These are phyloP conservation scores for Laothoe populi DNA, from an alignment of 2,888 invertebrate genomes.

Conservation along the genomic window DNA sequence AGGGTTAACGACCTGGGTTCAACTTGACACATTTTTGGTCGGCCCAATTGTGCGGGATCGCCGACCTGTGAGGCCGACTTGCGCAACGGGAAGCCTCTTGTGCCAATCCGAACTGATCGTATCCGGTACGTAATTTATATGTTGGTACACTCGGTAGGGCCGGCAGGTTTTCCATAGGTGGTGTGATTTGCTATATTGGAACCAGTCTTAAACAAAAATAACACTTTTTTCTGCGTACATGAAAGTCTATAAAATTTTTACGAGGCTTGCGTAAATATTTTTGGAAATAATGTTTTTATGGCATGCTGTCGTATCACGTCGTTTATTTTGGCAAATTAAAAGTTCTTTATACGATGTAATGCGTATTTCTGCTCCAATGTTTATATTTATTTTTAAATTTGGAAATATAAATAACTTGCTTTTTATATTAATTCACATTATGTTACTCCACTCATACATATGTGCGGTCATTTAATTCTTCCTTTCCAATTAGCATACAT, in stretches of 20 bases:
- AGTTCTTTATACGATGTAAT: constrained; percentile 11
- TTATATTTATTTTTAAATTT: constrained; percentile 12
- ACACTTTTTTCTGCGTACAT: constrained; percentile 37
- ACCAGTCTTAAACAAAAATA: constrained; percentile 18
- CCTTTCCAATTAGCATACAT: not conserved
- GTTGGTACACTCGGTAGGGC: not conserved
- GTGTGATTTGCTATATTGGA: not conserved
- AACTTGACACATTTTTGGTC: constrained; percentile 84
- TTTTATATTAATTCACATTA: not conserved
- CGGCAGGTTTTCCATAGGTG: not conserved
- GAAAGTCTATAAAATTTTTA: constrained; percentile 50
- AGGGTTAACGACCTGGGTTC: constrained; percentile 77
- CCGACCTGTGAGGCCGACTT: constrained; percentile 68
- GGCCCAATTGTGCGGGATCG: constrained; percentile 78
- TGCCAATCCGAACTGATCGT: constrained; percentile 56
- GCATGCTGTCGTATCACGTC: constrained; percentile 36
- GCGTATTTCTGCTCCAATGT: constrained; percentile 6
- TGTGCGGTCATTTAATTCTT: not conserved
- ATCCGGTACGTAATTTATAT: constrained; percentile 30
- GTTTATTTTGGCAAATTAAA: constrained; percentile 36
- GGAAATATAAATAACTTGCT: not conserved
- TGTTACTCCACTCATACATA: not conserved
- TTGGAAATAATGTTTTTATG: constrained; percentile 38
- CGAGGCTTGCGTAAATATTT: constrained; percentile 38
- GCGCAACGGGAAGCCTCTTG: constrained; percentile 74